phyloP scores from a whole-genome alignment of 2,888 invertebrate genomes.

The Amphimallon solstitiale region DNA sequence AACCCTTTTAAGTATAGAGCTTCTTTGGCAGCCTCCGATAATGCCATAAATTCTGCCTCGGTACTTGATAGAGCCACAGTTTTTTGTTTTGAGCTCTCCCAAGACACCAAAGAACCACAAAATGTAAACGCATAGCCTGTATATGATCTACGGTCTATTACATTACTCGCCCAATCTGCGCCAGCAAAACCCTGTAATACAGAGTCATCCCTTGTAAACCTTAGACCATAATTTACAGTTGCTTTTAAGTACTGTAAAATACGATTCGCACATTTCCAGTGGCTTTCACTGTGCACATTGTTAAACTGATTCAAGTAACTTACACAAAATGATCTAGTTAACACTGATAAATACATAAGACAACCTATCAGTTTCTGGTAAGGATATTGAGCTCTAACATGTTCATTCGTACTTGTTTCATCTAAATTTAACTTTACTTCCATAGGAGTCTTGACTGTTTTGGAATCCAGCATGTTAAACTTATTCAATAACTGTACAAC shows the following conservation, averaged over 20 bases:
- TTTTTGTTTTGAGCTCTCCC: constrained; percentile 51
- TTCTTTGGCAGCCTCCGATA: constrained; percentile 48
- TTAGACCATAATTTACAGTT: constrained; percentile 37
- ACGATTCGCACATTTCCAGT: constrained; percentile 43
- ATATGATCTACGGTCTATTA: constrained; percentile 57
- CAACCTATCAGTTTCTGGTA: constrained; percentile 46
- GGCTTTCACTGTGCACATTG: constrained; percentile 36
- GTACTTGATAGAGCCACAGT: constrained; percentile 52
- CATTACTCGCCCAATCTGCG: constrained; percentile 42
- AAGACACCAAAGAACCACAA: constrained; percentile 49
- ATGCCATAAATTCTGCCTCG: constrained; percentile 52
- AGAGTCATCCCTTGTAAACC: constrained; percentile 34
- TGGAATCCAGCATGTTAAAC: constrained; percentile 46
- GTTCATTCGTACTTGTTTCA: background rate
- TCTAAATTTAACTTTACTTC: constrained; percentile 20
- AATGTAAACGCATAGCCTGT: constrained; percentile 51
- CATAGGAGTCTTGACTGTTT: constrained; percentile 44
- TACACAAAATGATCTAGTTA: constrained; percentile 46
- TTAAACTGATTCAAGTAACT: constrained; percentile 46
- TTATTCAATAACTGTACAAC: constrained; percentile 41
- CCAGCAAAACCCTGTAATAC: constrained; percentile 40
- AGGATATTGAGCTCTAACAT: constrained; percentile 36
- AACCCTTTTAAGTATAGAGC: constrained; percentile 40
- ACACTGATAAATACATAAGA: constrained; percentile 46
- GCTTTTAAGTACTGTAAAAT: constrained; percentile 43